These are phyloP conservation scores for Mus pahari DNA, from an alignment of 2,113 vertebrate species.

Conservation along the genomic window DNA sequence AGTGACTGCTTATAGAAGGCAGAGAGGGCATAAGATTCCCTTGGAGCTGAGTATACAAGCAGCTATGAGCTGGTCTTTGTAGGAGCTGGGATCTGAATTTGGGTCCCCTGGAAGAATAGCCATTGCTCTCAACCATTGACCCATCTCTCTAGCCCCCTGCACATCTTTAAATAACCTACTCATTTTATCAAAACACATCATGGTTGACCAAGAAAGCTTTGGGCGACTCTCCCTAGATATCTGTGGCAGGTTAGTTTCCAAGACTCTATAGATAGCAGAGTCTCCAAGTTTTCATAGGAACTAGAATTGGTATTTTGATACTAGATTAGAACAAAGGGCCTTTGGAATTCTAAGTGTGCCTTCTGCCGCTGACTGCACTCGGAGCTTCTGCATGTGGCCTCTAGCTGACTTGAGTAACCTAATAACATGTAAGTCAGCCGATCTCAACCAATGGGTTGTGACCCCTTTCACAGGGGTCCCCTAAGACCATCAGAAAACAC, in stretches of 20 bases:
- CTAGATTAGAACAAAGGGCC: not conserved
- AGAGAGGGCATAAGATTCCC: not conserved
- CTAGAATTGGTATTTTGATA: not conserved
- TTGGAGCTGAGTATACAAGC: no score
- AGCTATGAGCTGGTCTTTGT: not conserved
- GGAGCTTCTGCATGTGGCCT: not conserved
- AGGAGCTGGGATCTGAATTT: not conserved
- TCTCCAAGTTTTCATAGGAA: not conserved
- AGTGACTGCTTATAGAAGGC: not conserved
- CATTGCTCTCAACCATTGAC: not conserved
- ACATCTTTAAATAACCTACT: not conserved
- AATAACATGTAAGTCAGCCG: not conserved
- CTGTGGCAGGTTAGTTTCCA: not conserved
- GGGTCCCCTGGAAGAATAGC: not conserved
- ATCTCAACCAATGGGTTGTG: not conserved
- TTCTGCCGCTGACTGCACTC: not conserved
- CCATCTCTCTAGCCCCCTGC: not conserved
- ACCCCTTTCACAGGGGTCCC: not conserved
- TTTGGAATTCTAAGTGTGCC: not conserved
- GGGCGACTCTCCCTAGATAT: not conserved
- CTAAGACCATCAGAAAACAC: not conserved
- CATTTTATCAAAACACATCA: not conserved
- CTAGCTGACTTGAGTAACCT: not conserved
- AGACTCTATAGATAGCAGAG: not conserved
- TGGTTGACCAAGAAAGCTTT: not conserved